phyloP scores from a whole-genome alignment of 2,888 invertebrate species.

The Germaria angustata region DNA sequence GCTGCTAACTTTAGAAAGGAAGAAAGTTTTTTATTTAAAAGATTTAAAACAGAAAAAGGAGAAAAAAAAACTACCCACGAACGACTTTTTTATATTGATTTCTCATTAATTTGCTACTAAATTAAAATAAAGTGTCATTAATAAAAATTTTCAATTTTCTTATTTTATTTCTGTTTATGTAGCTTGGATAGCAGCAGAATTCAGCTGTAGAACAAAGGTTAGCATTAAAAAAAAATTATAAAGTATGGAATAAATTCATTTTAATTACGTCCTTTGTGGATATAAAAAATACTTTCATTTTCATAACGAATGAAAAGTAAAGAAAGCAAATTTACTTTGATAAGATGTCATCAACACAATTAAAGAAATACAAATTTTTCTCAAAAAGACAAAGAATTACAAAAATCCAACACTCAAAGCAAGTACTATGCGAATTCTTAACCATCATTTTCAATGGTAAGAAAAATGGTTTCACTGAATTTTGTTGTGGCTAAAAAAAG shows the following conservation, averaged over 20 bases:
- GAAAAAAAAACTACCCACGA: not conserved
- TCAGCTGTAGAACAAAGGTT: not conserved
- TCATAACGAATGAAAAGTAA: too few species aligned
- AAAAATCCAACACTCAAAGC: too few species aligned
- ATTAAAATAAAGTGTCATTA: constrained; percentile 19
- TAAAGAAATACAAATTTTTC: too few species aligned
- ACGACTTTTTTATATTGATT: constrained; percentile 41
- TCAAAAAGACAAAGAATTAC: too few species aligned
- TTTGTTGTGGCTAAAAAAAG: too few species aligned
- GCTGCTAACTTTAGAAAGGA: not conserved
- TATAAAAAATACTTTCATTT: too few species aligned
- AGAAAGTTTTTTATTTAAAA: not conserved
- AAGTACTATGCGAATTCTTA: too few species aligned
- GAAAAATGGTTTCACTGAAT: too few species aligned
- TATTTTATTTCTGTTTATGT: not conserved
- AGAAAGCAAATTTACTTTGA: too few species aligned
- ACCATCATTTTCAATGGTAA: too few species aligned
- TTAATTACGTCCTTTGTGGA: too few species aligned
- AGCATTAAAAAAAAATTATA: not conserved
- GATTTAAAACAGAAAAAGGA: not conserved
- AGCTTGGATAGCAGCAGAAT: not conserved
- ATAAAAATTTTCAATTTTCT: constrained; percentile 16
- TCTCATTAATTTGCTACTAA: constrained; percentile 30
- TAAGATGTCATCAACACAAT: too few species aligned
- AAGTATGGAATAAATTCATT: constrained; percentile 19